A percentile compares a stretch with the other conserved stretches of the same genome.
phyloP scores from a whole-genome alignment of 2,797 vertebrate species.

The Corythornis leucogaster region DNA sequence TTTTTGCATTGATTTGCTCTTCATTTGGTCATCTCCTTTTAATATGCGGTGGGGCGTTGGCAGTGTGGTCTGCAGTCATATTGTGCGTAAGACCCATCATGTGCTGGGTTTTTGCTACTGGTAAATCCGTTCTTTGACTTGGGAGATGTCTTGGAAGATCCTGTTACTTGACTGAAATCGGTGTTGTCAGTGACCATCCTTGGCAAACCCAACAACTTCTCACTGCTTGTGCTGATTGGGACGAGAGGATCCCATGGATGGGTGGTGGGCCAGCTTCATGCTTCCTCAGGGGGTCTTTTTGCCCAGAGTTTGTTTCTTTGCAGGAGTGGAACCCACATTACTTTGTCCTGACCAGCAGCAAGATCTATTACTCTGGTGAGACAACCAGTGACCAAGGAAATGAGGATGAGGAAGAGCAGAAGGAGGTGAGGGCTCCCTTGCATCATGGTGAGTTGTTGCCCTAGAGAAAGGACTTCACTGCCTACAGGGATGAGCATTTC shows the following conservation, averaged over 20 bases:
- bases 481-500: not conserved
- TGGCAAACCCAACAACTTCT: rapidly evolving
- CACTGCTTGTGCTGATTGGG: not conserved
- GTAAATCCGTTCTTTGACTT: not conserved
- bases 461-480: not conserved
- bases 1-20: not conserved
- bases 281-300: not conserved
- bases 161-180: not conserved
- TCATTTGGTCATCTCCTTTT: not conserved
- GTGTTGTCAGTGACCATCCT: not conserved
- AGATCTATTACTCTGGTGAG: slow-evolving; percentile 98
- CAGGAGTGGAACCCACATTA: slow-evolving; percentile 99
- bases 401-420: slow-evolving; percentile 96
- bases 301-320: slow-evolving; percentile 14
- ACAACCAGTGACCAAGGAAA: slow-evolving; percentile 92
- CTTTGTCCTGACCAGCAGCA: slow-evolving; percentile 97
- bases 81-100: not conserved
- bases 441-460: rapidly evolving
- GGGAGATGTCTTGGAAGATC: not conserved
- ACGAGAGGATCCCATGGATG: not conserved
- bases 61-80: not conserved
- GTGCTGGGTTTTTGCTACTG: not conserved
- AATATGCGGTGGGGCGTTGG: not conserved
- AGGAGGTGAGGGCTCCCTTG: slow-evolving; percentile 84
- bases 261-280: not conserved